These are phyloP conservation scores for Ptychoptera albimana DNA, from an alignment of 2,888 invertebrate genomes.

Conservation along the genomic window DNA sequence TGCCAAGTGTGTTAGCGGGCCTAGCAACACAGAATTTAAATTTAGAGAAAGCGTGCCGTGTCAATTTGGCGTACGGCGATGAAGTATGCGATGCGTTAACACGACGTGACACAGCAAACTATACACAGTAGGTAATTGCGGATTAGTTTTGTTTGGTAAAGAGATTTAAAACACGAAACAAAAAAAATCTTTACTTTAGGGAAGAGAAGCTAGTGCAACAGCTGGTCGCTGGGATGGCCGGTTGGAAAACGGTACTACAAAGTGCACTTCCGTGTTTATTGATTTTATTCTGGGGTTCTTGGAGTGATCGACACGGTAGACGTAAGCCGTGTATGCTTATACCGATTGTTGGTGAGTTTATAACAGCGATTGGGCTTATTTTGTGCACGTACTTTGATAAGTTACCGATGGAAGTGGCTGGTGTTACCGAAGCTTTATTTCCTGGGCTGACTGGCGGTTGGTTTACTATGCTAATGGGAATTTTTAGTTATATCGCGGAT, in stretches of 20 bases:
- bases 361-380: conserved; percentile 62
- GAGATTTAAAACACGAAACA: background rate
- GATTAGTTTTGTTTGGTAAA: background rate
- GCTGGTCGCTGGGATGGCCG: conserved; percentile 62
- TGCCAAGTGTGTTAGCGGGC: conserved; percentile 49
- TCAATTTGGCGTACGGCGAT: conserved; percentile 56
- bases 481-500: conserved; percentile 79
- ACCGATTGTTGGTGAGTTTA: conserved; percentile 64
- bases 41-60: conserved; percentile 72
- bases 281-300: conserved; percentile 68
- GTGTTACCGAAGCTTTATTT: conserved; percentile 64
- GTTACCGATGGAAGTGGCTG: conserved; percentile 65
- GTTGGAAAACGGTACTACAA: conserved; percentile 75
- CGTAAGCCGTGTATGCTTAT: conserved; percentile 60
- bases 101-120: conserved; percentile 47
- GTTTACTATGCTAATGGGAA: conserved; percentile 83
- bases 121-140: conserved; percentile 27
- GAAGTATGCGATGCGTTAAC: conserved; percentile 64
- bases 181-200: conserved; percentile 19
- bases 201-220: conserved; percentile 53
- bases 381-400: conserved; percentile 65
- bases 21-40: conserved; percentile 73
- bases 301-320: conserved; percentile 41
- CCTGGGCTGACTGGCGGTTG: conserved; percentile 64
- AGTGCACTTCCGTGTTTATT: conserved; percentile 66